Base-by-base conservation (phyloP, 2,113 vertebrate species). In the Nothocercus nigrocapillus region DNA sequence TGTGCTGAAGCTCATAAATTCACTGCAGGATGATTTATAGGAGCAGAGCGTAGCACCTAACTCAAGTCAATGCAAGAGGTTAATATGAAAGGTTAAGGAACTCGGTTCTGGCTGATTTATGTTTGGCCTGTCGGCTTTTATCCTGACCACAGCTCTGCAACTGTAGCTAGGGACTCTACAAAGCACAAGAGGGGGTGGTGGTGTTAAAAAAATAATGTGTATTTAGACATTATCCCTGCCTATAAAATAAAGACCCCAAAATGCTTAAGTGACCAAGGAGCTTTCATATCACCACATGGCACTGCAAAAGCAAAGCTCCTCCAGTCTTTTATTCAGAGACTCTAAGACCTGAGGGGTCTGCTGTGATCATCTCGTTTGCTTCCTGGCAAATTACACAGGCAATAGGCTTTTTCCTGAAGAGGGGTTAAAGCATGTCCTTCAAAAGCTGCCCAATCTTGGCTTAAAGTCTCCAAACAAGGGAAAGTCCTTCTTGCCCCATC, bases 21-120 rank as follows among this genome's bases (percentile, higher is more conserved):
- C 97, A 96, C 96, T 95, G 95, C 25, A 4, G 40, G 85, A 95
- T 97, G 95, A 98, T 98, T 98, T 97, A 98, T 63, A 66, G 96
- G 90, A 74, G 89, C 89, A 69, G 38, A 96, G 91, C 73, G 17
- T 95, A 97, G 96, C 97, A 97, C 97, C 96, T 97, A 96, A 94
- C 96, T 97, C 97, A 97, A 96, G 96, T 97, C 97, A 94, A 97
- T 97, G 98, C 88, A 93, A 98, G 97, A 97, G 97, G 98, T 98
- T 98, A 98, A 98, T 98, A 97, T 93, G 95, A 95, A 94, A 97
- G 97, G 98, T 98, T 96, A 98, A 98, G 97, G 97, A 97, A 97
- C 97, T 96, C 68, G 54, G 93, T 94, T 96, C 73, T 74, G 79
- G 92, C 97, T 98, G 98, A 98, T 98, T 98, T 98, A 97, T 96